phyloP scores from a whole-genome alignment of 2,888 invertebrate genomes.

The Papilio demoleus region DNA sequence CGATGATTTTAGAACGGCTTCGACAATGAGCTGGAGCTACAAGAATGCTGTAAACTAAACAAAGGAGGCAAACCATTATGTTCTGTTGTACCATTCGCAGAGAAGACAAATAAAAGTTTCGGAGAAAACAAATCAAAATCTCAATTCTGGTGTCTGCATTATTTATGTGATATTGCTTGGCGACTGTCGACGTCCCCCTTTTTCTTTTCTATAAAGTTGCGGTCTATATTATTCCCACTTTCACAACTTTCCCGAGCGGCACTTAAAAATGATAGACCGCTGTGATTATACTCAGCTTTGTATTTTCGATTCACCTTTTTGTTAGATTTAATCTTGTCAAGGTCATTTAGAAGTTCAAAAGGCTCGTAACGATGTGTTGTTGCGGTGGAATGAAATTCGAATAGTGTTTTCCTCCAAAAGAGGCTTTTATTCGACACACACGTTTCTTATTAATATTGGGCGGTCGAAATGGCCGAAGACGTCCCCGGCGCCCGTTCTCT shows the following conservation, averaged over 20 bases:
- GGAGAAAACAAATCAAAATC: slow-evolving; percentile 82
- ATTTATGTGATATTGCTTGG: slow-evolving; percentile 80
- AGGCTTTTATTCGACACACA: slow-evolving; percentile 67
- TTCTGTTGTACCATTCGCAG: slow-evolving; percentile 58
- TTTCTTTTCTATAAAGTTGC: slow-evolving; percentile 71
- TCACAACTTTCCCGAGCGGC: slow-evolving; percentile 68
- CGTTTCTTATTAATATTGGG: slow-evolving; percentile 83
- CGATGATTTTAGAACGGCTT: slow-evolving; percentile 53
- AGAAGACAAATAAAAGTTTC: slow-evolving; percentile 79
- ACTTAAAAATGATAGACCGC: slow-evolving; percentile 45
- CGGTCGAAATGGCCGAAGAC: slow-evolving; percentile 80
- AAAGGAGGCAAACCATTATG: slow-evolving; percentile 60
- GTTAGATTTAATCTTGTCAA: slow-evolving; percentile 19
- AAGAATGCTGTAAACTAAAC: slow-evolving; percentile 50
- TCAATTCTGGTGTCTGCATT: slow-evolving; percentile 80
- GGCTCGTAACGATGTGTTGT: slow-evolving; percentile 40
- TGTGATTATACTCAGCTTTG: slow-evolving; percentile 42
- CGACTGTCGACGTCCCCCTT: slow-evolving; percentile 73
- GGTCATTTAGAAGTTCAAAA: slow-evolving; percentile 33
- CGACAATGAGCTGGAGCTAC: slow-evolving; percentile 47
- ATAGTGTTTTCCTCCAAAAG: slow-evolving; percentile 53
- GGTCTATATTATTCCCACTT: slow-evolving; percentile 68
- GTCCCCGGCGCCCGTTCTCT: slow-evolving; percentile 81
- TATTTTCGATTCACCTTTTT: slow-evolving; percentile 25
- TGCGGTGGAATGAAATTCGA: slow-evolving; percentile 56